These are phyloP conservation scores for Andrena flavipes DNA, from an alignment of 2,888 invertebrate species.

Conservation along the genomic window DNA sequence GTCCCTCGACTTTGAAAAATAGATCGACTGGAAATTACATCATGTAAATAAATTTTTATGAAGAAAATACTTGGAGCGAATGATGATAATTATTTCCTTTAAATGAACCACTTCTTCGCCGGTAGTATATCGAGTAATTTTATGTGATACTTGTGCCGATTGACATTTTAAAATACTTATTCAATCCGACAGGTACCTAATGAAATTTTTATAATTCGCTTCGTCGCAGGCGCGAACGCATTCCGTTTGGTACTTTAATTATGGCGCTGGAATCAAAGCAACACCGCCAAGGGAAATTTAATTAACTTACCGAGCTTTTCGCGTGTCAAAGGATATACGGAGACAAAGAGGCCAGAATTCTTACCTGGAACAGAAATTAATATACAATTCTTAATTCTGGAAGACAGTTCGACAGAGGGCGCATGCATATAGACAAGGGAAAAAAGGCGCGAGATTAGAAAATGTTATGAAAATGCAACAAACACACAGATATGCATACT, in stretches of 20 bases:
- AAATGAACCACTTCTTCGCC: too few species aligned
- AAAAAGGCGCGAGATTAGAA: too few species aligned
- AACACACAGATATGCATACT: too few species aligned
- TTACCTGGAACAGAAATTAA: slow-evolving; percentile 79
- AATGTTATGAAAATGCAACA: too few species aligned
- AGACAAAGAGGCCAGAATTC: slow-evolving; percentile 65
- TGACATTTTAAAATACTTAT: slow-evolving; percentile 15
- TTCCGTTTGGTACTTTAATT: slow-evolving; percentile 38
- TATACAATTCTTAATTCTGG: slow-evolving; percentile 26
- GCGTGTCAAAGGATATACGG: slow-evolving; percentile 57
- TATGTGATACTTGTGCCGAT: too few species aligned
- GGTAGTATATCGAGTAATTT: too few species aligned
- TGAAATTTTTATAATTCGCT: background rate
- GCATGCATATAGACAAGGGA: slow-evolving; percentile 44
- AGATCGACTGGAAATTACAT: background rate
- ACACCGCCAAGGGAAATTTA: slow-evolving; percentile 52
- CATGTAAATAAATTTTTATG: background rate
- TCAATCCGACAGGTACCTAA: background rate
- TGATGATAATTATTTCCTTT: too few species aligned
- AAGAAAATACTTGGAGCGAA: too few species aligned
- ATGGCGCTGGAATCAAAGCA: slow-evolving; percentile 27
- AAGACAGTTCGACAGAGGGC: background rate
- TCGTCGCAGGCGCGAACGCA: background rate
- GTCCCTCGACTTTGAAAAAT: too few species aligned
- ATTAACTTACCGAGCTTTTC: slow-evolving; percentile 72